These are phyloP conservation scores for Pocota personata DNA, from an alignment of 2,888 invertebrate genomes.

Conservation along the genomic window DNA sequence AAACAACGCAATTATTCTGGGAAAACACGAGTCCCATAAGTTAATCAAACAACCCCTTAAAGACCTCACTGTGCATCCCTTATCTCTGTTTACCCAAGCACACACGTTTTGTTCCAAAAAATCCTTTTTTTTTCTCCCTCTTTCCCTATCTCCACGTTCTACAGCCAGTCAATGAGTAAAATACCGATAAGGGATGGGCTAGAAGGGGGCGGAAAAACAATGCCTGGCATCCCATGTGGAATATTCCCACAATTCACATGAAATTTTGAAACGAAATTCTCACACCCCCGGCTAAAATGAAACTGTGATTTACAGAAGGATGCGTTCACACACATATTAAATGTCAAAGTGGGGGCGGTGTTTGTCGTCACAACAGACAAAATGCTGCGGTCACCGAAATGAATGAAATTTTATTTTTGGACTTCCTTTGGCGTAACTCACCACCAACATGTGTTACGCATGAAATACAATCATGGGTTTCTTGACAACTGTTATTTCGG, in stretches of 20 bases:
- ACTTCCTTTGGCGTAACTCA: neutral
- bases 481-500: slow-evolving; percentile 47
- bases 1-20: too few species aligned
- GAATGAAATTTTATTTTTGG: neutral
- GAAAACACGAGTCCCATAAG: too few species aligned
- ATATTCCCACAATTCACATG: slow-evolving; percentile 49
- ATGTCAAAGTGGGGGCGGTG: slow-evolving; percentile 26
- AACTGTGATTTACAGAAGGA: slow-evolving; percentile 42
- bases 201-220: neutral
- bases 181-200: slow-evolving; percentile 19
- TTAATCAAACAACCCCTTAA: neutral
- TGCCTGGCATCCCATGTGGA: slow-evolving; percentile 27
- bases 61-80: neutral
- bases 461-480: neutral
- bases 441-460: slow-evolving; percentile 22
- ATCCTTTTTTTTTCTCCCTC: neutral
- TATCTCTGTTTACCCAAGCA: slow-evolving; percentile 57
- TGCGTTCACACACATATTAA: slow-evolving; percentile 4
- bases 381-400: slow-evolving; percentile 20
- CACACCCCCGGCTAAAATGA: neutral
- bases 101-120: slow-evolving; percentile 26
- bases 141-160: neutral
- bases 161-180: slow-evolving; percentile 30
- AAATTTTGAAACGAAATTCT: slow-evolving; percentile 14
- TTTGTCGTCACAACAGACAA: slow-evolving; percentile 43